A percentile compares a stretch with the other conserved stretches of the same genome.
Conservation (phyloP, 2,888 invertebrate genomes). For the Acronicta leporina region DNA sequence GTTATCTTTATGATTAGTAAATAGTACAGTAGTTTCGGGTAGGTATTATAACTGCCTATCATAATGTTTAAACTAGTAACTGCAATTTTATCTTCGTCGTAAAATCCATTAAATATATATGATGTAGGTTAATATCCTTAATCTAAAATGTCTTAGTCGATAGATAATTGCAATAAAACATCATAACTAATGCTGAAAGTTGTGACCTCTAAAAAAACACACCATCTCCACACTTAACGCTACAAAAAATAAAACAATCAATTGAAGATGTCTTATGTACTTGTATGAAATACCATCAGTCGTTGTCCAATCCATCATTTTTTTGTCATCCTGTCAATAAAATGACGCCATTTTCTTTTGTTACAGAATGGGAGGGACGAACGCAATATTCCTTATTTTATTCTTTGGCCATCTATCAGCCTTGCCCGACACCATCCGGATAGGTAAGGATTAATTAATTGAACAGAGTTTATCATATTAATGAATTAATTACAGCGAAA, state of each 20-base stretch:
- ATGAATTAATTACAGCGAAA: slow-evolving; percentile 38
- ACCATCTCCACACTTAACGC: background rate
- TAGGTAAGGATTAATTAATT: slow-evolving; percentile 75
- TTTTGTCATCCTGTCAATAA: slow-evolving; percentile 1
- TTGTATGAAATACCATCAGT: slow-evolving; percentile 17
- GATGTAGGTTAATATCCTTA: no score
- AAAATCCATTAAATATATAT: no score
- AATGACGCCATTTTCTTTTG: slow-evolving; percentile 60
- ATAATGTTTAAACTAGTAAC: no score
- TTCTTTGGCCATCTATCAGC: slow-evolving; percentile 85
- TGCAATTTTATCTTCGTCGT: no score
- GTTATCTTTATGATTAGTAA: no score
- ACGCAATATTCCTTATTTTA: slow-evolving; percentile 81
- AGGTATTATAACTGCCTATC: no score
- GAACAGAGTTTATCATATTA: slow-evolving; percentile 31
- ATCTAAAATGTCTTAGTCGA: no score
- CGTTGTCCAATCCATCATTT: slow-evolving; percentile 15
- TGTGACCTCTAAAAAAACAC: no score
- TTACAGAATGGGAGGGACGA: slow-evolving; percentile 83
- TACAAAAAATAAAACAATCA: slow-evolving; percentile 9
- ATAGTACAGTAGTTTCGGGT: no score
- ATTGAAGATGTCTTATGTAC: slow-evolving; percentile 5
- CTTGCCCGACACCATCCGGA: slow-evolving; percentile 88
- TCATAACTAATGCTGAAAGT: no score
- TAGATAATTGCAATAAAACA: no score